Evolutionary conservation across 2,113 vertebrate species (phyloP), one percentile per base, ranked within the genome.

Genomic region (Oncorhynchus gorbuscha): DNA sequence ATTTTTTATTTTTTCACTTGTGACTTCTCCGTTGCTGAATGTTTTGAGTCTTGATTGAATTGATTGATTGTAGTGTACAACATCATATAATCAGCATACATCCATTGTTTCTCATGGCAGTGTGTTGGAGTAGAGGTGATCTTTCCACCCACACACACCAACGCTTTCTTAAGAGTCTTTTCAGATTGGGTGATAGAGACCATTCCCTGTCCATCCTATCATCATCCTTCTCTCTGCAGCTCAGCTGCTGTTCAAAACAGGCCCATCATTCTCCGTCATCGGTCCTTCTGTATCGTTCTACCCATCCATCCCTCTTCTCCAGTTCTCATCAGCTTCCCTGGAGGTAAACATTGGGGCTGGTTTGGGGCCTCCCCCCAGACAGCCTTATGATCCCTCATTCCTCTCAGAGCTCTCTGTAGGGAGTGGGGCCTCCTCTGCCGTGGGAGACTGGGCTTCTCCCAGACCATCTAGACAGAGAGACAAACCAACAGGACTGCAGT

Each of bases 371-470:
- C 49, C 49, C 49, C 49, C 49, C 49, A 55, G 49, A 4, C 14
- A 18, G 16, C 14, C 14, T 93, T 95, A 95, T 35, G 94, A 96
- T 4, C 94, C 93, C 77, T 94, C 94, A 74, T 94, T 95, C 72
- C 89, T 92, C 79, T 95, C 93, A 0, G 94, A 91, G 84, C 91
- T 92, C 83, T 95, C 93, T 22, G 89, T 79, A 18, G 84, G 79
- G 1, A 84, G 88, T 0, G 92, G 88, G 61, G 93, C 88, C 69
- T 79, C 92, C 88, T 96, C 94, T 0, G 90, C 86, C 0, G 91
- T 88, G 4, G 96, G 96, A 0, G 95, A 96, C 89, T 94, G 95
- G 85, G 94, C 93, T 62, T 90, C 94, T 84, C 94, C 94, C 0
- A 94, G 88, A 2, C 92, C 94, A 89, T 94, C 95, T 96, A 90